A percentile compares a stretch with the other conserved stretches of the same genome.
phyloP scores from a whole-genome alignment of 37 sponge, comb jelly and placozoan species.

The Beroe forskalii region DNA sequence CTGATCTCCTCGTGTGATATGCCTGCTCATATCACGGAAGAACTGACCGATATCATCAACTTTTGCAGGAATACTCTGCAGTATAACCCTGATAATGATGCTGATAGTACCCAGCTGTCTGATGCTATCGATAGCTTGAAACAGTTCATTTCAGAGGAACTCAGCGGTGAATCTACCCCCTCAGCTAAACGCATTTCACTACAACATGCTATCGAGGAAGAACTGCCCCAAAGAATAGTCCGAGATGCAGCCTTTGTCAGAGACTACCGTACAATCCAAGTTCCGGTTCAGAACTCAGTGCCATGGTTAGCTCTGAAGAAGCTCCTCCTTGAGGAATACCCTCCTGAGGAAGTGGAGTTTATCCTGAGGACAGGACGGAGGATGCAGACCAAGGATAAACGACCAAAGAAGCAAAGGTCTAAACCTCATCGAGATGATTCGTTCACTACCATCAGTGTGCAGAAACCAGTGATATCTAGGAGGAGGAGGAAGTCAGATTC shows the following conservation, averaged over 20 bases:
- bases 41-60: slow-evolving; percentile 30
- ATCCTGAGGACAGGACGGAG: slow-evolving; percentile 62
- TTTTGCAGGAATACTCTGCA: slow-evolving; percentile 1
- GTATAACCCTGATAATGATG: not conserved
- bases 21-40: not conserved
- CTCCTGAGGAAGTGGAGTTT: slow-evolving; percentile 49
- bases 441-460: not conserved
- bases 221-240: not conserved
- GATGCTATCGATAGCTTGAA: not conserved
- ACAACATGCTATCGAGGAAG: not conserved
- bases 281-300: slow-evolving; percentile 1
- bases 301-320: not conserved
- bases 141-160: not conserved
- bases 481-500: not conserved
- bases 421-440: not conserved
- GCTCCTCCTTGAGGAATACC: not conserved
- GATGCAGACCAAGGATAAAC: not conserved
- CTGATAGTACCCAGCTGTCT: not conserved
- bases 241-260: not conserved
- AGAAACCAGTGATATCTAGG: not conserved
- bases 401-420: not conserved
- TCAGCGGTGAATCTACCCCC: not conserved
- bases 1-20: slow-evolving; percentile 5
- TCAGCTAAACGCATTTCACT: not conserved
- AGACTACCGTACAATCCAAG: not conserved